These are phyloP conservation scores for Pectinophora gossypiella DNA, from an alignment of 1,140 invertebrate genomes.

Conservation along the genomic window DNA sequence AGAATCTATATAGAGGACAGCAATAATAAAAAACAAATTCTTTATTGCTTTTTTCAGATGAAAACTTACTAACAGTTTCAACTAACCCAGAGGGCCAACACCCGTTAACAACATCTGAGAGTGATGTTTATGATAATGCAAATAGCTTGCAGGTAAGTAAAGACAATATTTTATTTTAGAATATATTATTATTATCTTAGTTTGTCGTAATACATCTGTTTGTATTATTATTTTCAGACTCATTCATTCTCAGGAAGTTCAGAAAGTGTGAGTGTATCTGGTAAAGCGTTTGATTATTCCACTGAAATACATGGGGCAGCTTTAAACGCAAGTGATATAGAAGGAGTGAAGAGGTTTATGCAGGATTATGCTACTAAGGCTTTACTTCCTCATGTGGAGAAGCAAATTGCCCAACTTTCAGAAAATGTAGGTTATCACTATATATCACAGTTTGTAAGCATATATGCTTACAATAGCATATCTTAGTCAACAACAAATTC, in stretches of 20 bases:
- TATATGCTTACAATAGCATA: too few relatives aligned
- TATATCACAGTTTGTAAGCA: too few relatives aligned
- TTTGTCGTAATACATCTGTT: constrained; percentile 4
- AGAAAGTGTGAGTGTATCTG: constrained; percentile 77
- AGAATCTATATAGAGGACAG: too few relatives aligned
- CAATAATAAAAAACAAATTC: background rate
- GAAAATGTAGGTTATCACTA: constrained; percentile 87
- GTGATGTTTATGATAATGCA: constrained; percentile 75
- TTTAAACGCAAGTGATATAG: constrained; percentile 88
- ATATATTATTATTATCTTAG: background rate
- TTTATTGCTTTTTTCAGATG: background rate
- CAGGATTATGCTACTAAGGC: constrained; percentile 92
- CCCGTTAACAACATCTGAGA: constrained; percentile 51
- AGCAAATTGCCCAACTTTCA: constrained; percentile 87
- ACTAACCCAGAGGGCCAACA: constrained; percentile 43
- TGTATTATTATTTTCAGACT: constrained; percentile 44
- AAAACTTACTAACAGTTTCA: background rate
- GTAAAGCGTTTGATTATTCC: constrained; percentile 77
- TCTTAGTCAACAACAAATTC: too few relatives aligned
- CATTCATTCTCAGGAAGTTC: constrained; percentile 75
- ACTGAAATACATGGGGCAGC: constrained; percentile 81
- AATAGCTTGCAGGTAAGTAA: constrained; percentile 76
- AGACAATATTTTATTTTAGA: background rate
- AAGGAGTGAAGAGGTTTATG: constrained; percentile 89
- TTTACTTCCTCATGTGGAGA: constrained; percentile 92